phyloP scores from a whole-genome alignment of 2,113 vertebrate genomes.

The Oryzias celebensis region DNA sequence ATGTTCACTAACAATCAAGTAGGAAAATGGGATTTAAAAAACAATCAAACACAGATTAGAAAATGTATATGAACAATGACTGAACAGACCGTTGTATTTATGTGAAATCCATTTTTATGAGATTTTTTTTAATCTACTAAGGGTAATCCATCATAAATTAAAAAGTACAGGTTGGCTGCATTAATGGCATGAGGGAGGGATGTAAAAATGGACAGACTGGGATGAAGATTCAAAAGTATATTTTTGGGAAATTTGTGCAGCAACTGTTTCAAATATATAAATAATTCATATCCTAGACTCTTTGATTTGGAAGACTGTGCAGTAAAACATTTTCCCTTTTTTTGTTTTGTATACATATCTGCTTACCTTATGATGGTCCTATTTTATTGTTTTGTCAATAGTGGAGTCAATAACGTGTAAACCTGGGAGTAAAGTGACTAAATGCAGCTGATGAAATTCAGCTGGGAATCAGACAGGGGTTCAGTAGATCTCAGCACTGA shows the following conservation, averaged over 20 bases:
- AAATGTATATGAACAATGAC: slow-evolving; percentile 36
- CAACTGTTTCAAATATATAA: too few species aligned
- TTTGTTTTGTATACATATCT: slow-evolving; percentile 53
- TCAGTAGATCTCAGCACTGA: slow-evolving; percentile 32
- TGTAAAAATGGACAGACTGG: slow-evolving; percentile 2
- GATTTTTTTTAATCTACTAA: slow-evolving; percentile 59
- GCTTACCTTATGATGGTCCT: slow-evolving; percentile 57
- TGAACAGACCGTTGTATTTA: slow-evolving; percentile 33
- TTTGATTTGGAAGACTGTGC: too few species aligned
- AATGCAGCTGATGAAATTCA: slow-evolving; percentile 62
- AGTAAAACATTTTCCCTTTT: slow-evolving; percentile 27
- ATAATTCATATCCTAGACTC: too few species aligned
- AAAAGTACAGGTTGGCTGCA: slow-evolving; percentile 52
- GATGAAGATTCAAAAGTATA: slow-evolving; percentile 5
- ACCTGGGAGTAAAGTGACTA: slow-evolving; percentile 55
- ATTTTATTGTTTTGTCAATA: slow-evolving; percentile 79
- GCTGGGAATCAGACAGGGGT: slow-evolving; percentile 42
- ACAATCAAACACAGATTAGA: slow-evolving; percentile 49
- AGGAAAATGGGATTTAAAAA: slow-evolving; percentile 4
- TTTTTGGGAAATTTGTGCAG: neutral
- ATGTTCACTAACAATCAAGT: slow-evolving; percentile 35
- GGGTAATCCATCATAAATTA: slow-evolving; percentile 58
- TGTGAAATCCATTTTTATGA: slow-evolving; percentile 51
- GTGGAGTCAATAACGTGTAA: slow-evolving; percentile 66
- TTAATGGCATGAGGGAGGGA: slow-evolving; percentile 47